These are phyloP conservation scores for Anguilla rostrata DNA, from an alignment of 2,113 vertebrate species.

Conservation along the genomic window DNA sequence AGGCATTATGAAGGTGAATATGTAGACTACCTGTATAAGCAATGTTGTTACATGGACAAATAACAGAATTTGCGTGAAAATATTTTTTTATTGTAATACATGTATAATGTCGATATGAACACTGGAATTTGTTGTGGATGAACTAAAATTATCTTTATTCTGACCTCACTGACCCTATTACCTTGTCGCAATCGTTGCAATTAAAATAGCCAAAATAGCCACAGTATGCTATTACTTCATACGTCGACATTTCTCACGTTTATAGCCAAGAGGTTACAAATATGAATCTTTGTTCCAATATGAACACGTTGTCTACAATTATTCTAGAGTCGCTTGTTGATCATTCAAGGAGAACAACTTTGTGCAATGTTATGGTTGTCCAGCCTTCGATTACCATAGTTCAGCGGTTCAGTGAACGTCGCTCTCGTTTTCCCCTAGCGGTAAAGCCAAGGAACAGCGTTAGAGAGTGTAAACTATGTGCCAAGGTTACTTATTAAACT, in stretches of 20 bases:
- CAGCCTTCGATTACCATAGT: conserved; percentile 24
- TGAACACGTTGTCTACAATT: neutral
- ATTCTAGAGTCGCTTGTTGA: neutral
- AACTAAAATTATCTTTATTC: neutral
- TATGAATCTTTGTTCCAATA: too few species aligned
- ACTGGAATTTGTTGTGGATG: neutral
- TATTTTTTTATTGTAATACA: too few species aligned
- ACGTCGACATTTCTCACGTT: neutral
- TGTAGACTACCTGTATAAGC: neutral
- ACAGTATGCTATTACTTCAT: neutral
- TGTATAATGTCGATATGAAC: too few species aligned
- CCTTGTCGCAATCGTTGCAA: neutral
- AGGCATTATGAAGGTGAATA: neutral
- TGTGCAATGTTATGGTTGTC: conserved; percentile 44
- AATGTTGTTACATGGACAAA: neutral
- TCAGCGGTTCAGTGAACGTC: neutral
- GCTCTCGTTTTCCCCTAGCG: conserved; percentile 55
- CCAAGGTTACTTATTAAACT: conserved; percentile 65
- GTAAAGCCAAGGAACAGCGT: conserved; percentile 29
- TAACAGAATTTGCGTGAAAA: neutral
- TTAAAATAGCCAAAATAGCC: neutral
- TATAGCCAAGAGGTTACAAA: too few species aligned
- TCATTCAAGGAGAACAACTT: conserved; percentile 19
- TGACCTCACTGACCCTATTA: neutral
- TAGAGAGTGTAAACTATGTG: conserved; percentile 15